Conservation (phyloP, 2,797 vertebrate species). For the Crenichthys baileyi region DNA sequence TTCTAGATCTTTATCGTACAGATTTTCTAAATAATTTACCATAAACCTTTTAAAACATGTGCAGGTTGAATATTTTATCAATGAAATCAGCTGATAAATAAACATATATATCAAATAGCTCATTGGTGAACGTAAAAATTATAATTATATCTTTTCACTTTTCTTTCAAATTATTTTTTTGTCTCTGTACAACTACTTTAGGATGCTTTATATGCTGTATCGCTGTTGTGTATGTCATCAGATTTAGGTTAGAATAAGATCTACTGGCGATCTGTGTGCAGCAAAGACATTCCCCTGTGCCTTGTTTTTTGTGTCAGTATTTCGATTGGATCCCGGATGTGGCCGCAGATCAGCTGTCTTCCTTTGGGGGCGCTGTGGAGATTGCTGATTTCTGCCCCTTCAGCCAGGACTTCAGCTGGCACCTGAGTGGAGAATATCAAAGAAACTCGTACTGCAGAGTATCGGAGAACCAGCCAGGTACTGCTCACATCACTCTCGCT, state of each 20-base stretch:
- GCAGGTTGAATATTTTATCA: too few species aligned
- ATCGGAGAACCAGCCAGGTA: slow-evolving; percentile 94
- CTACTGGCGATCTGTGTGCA: not conserved
- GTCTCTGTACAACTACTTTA: too few species aligned
- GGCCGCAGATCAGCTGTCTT: slow-evolving; percentile 81
- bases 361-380: slow-evolving; percentile 94
- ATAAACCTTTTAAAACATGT: too few species aligned
- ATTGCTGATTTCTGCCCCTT: slow-evolving; percentile 98
- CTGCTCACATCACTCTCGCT: not conserved
- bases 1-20: too few species aligned
- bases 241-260: not conserved
- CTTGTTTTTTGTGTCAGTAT: slow-evolving; percentile 80
- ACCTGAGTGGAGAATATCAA: slow-evolving; percentile 93
- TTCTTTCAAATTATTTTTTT: too few species aligned
- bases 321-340: slow-evolving; percentile 90
- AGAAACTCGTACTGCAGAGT: slow-evolving; percentile 94
- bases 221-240: not conserved
- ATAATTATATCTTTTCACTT: too few species aligned
- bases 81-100: too few species aligned
- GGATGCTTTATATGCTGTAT: too few species aligned
- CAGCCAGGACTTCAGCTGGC: slow-evolving; percentile 98
- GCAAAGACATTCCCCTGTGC: not conserved
- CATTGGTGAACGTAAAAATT: too few species aligned
- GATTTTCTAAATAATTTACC: too few species aligned
- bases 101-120: too few species aligned